Evolutionary conservation across 2,797 vertebrate species (phyloP).

Genomic region (Protosalanx chinensis): DNA sequence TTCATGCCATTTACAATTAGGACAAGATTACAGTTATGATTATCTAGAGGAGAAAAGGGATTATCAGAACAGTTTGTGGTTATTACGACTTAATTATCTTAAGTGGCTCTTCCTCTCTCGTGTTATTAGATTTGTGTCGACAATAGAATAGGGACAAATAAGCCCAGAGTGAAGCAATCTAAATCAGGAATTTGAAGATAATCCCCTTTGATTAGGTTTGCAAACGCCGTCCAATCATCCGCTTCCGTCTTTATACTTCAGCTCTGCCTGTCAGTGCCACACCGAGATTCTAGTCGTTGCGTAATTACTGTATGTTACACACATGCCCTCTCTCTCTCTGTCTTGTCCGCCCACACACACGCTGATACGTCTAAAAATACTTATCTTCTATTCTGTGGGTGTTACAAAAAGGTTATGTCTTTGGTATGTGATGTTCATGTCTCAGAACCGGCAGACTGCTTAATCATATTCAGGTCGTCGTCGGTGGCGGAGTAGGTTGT

Average conservation of each 20-base stretch:
- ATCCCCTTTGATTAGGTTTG: slow-evolving; percentile 1
- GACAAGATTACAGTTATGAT: neutral
- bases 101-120: neutral
- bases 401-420: neutral
- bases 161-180: slow-evolving; percentile 4
- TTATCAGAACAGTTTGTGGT: neutral
- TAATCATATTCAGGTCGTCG: too few relatives aligned
- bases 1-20: neutral
- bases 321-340: neutral
- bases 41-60: neutral
- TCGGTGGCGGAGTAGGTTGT: too few relatives aligned
- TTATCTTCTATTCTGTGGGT: neutral
- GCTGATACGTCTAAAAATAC: neutral
- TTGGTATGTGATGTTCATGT: too few relatives aligned
- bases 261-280: neutral
- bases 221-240: neutral
- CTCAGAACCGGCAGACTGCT: too few relatives aligned
- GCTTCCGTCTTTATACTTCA: neutral
- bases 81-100: neutral
- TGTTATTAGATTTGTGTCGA: neutral
- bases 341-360: neutral
- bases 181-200: slow-evolving; percentile 1
- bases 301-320: neutral
- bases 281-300: neutral
- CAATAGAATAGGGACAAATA: slow-evolving; percentile 1